Evolutionary conservation across 2,113 vertebrate genomes (phyloP).

Genomic region (Tylochromis polylepis): DNA sequence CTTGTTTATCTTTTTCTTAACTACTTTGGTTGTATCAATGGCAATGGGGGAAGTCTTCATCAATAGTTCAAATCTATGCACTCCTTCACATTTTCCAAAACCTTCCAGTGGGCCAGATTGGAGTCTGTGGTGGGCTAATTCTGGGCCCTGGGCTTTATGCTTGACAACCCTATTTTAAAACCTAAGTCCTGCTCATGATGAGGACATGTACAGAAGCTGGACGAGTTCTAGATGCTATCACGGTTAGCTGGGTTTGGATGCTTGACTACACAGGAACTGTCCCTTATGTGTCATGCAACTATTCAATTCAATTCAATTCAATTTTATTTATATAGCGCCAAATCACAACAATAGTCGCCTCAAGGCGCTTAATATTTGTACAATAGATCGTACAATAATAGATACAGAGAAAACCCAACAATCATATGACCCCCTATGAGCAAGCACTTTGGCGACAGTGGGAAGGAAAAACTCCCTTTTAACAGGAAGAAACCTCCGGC

Average conservation of each 20-base stretch:
- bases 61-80: neutral
- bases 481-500: no score
- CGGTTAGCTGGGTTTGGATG: neutral
- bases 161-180: neutral
- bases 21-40: neutral
- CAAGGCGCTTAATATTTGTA: no score
- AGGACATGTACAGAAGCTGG: neutral
- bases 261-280: neutral
- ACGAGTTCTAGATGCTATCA: neutral
- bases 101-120: rapidly evolving
- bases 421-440: no score
- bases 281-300: neutral
- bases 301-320: no score
- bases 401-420: no score
- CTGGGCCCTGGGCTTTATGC: neutral
- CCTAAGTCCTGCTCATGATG: neutral
- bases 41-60: neutral
- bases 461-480: no score
- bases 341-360: no score
- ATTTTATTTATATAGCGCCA: no score
- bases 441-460: no score
- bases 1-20: neutral
- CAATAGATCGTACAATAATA: no score
- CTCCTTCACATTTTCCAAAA: neutral
- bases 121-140: neutral